Base-by-base conservation (phyloP, 2,797 vertebrate species). In the Macrochelys suwanniensis region DNA sequence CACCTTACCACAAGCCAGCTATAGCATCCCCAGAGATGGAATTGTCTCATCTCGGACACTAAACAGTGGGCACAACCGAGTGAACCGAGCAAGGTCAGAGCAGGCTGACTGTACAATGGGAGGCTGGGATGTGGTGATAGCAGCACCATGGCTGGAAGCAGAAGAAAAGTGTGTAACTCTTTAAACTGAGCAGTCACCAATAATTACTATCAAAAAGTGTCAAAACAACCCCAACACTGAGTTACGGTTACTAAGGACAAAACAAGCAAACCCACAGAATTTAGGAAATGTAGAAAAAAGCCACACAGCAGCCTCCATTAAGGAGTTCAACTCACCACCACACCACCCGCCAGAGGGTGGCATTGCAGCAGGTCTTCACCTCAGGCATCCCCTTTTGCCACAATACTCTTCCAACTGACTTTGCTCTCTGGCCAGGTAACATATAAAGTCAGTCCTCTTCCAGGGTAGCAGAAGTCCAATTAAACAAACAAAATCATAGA, bases 51-150 rank as follows among this genome's bases (percentile, higher is more conserved):
- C 10, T 45, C 25, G 8, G 45, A 28, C 45, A 26, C 26, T 28
- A 49, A 15, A 15, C 0, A 37, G 1, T 9, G 51, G 3, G 31
- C 6, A 45, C 0, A 4, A 54, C 79, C 53, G 21, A 7, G 1
- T 37, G 42, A 80, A 53, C 89, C 25, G 0, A 1, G 53, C 26
- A 12, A 87, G 57, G 5, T 12, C n/a, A 68, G 28, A 61, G 56
- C 25, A 49, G 47, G 53, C 61, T 68, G 33, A 11, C 65, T 23
- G n/a, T 9, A 71, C 23, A 37, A 23, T 6, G 11, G 65, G 19
- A 42, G 65, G n/a, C n/a, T 37, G 19, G n/a, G 5, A 33, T 3
- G 3, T 2, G 12, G 42, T 23, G 53, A 50, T 26, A 49, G 49
- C 28, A 79, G 37, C 5, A 88, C 9, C 31, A 78, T n/a, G n/a